phyloP scores from a whole-genome alignment of 1,140 invertebrate species.

The Nomia melanderi region DNA sequence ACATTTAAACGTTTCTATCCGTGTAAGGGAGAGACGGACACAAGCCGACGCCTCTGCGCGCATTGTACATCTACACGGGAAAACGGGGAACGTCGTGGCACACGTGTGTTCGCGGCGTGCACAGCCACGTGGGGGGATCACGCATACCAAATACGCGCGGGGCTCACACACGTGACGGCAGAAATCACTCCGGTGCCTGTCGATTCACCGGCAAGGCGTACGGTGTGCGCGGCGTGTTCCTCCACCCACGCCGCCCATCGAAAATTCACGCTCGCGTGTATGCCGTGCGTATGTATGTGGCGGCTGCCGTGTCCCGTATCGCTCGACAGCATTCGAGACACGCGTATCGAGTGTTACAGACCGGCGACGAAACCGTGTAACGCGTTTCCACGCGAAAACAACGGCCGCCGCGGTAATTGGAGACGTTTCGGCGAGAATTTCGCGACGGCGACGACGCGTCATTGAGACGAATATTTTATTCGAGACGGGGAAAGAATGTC shows the following conservation, averaged over 20 bases:
- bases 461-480: background rate
- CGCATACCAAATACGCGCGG: conserved; percentile 3
- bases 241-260: conserved; percentile 14
- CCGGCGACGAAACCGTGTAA: background rate
- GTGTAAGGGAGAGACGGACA: background rate
- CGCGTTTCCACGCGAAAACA: conserved; percentile 8
- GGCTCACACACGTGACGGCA: conserved; percentile 26
- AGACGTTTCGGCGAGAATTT: conserved; percentile 3
- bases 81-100: conserved; percentile 16
- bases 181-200: conserved; percentile 47
- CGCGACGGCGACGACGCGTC: too few relatives aligned
- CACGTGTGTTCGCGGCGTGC: background rate
- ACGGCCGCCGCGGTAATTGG: background rate
- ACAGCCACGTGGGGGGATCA: conserved; percentile 22
- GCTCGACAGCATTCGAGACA: conserved; percentile 34
- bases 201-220: conserved; percentile 38
- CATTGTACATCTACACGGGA: too few relatives aligned
- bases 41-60: too few relatives aligned
- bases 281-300: background rate
- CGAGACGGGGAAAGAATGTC: background rate
- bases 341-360: conserved; percentile 24
- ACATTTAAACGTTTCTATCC: conserved; percentile 17
- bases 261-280: conserved; percentile 46
- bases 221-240: conserved; percentile 31
- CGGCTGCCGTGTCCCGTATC: conserved; percentile 1